A percentile compares a stretch with the other conserved stretches of the same genome.
These are phyloP conservation scores for Ctenodactylus gundi DNA, from an alignment of 2,113 vertebrate genomes.

Conservation along the genomic window DNA sequence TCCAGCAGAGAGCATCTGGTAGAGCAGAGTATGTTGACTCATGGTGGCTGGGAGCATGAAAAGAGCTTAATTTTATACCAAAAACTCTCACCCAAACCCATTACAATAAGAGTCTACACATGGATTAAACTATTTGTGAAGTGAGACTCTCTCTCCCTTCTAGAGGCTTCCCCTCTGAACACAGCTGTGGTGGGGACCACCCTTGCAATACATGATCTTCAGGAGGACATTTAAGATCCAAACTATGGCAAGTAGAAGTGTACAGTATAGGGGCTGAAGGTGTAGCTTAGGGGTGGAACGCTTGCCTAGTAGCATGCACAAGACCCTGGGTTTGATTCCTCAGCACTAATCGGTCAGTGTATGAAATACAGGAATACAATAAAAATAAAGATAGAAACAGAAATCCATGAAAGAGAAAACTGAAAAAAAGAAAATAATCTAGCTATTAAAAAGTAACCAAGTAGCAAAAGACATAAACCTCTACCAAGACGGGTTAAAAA, in stretches of 20 bases:
- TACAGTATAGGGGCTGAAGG: not conserved
- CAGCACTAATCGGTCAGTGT: not conserved
- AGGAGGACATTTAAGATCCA: not conserved
- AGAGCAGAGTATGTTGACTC: not conserved
- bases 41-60: not conserved
- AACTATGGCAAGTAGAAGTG: not conserved
- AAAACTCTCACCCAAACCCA: not conserved
- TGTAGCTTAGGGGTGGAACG: not conserved
- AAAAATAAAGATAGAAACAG: slow-evolving; percentile 6
- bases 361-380: not conserved
- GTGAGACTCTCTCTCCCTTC: not conserved
- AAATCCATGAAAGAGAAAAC: not conserved
- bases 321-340: not conserved
- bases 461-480: not conserved
- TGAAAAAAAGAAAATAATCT: not conserved
- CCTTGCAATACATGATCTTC: no score
- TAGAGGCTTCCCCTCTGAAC: not conserved
- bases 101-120: not conserved
- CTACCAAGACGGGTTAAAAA: not conserved
- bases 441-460: not conserved
- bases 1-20: not conserved
- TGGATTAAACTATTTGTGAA: not conserved
- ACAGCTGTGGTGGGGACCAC: not conserved
- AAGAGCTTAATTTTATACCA: not conserved
- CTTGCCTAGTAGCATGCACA: not conserved